These are phyloP conservation scores for Drosophila vallismaia DNA, from an alignment of 2,888 invertebrate species.

Conservation along the genomic window DNA sequence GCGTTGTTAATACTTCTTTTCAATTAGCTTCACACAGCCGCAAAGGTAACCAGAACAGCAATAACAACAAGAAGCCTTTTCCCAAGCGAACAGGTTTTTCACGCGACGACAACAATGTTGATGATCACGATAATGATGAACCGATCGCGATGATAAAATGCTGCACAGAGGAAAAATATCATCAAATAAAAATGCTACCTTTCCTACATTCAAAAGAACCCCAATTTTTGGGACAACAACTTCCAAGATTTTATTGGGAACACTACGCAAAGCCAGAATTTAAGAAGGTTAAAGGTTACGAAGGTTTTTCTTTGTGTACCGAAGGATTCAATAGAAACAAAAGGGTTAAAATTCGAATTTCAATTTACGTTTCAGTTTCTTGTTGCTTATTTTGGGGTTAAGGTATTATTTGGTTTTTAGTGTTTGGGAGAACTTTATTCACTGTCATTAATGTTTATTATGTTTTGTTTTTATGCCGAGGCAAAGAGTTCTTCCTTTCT, in stretches of 20 bases:
- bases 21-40: slow-evolving; percentile 60
- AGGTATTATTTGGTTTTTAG: slow-evolving; percentile 8
- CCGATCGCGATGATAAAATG: slow-evolving; percentile 34
- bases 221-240: too few relatives aligned
- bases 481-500: slow-evolving; percentile 48
- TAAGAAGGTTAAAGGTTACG: neutral
- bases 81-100: slow-evolving; percentile 72
- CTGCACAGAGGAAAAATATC: slow-evolving; percentile 8
- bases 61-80: slow-evolving; percentile 60
- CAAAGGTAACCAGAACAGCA: slow-evolving; percentile 31
- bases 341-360: slow-evolving; percentile 65
- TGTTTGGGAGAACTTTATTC: slow-evolving; percentile 38
- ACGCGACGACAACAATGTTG: slow-evolving; percentile 54
- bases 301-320: slow-evolving; percentile 6
- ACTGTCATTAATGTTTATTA: slow-evolving; percentile 26
- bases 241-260: too few relatives aligned
- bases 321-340: slow-evolving; percentile 50
- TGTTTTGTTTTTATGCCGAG: slow-evolving; percentile 31
- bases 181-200: neutral
- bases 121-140: slow-evolving; percentile 33
- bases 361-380: slow-evolving; percentile 59
- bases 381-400: slow-evolving; percentile 1
- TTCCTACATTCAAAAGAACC: neutral
- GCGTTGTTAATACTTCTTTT: slow-evolving; percentile 72
- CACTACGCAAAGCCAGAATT: neutral